Evolutionary conservation across 2,888 invertebrate species (phyloP), one percentile per base, ranked within the genome.

Genomic region (Leptopilina myrica): DNA sequence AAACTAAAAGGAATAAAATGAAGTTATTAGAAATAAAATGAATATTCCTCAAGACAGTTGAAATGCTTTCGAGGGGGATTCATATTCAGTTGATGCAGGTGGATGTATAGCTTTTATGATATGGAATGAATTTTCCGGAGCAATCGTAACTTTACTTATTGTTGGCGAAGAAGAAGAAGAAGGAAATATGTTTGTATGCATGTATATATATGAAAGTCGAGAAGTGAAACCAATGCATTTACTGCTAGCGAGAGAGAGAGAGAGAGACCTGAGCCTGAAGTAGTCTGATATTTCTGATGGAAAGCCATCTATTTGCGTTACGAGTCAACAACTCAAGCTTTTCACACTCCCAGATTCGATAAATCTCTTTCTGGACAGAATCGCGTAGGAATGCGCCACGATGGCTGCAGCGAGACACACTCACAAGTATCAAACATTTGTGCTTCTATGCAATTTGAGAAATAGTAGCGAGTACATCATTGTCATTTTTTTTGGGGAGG

Each of bases 121-220:
- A 69, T 26, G 14, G 20, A 69, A 69, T 69, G 49, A 46, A 69
- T 69, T 69, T 69, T 49, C 69, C 26, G 26, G 26, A 53, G 67
- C 46, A 53, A 69, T 46, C 49, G 69, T 53, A 69, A 69, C 69
- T 69, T 69, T 69, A 26, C 69, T 69, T 69, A 69, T 69, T 69
- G 69, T 49, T 49, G 69, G 26, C 20, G 20, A 20, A 67, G 49
- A 49, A 15, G 20, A 20, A 67, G 49, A 49, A 15, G 14, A 69
- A 69, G 20, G 46, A 69, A 43, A 46, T 69, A 62, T 49, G 12
- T 49, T 11, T 49, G 9, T 46, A 12, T 49, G 11, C 49, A 49
- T 49, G 11, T 49, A 49, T 69, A 49, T 67, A 67, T 69, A 62
- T 9, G 53, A 20, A 46, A 49, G 49, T 69, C 53, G 49, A 69